A percentile compares a stretch with the other conserved stretches of the same genome.
Conservation (phyloP, 1,140 invertebrate genomes). For the Drosophila lacteicornis region DNA sequence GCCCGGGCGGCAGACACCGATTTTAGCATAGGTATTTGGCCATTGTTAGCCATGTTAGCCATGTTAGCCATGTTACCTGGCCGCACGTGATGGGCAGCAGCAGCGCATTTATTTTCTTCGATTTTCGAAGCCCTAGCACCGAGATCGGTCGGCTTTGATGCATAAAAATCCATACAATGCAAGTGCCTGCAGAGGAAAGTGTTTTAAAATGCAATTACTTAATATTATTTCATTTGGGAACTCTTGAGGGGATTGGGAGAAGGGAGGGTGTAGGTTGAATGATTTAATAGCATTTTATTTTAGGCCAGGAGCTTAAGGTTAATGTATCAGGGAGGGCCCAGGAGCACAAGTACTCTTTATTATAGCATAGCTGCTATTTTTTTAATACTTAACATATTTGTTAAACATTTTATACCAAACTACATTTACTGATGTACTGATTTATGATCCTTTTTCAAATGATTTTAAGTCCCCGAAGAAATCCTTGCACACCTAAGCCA, state of each 20-base stretch:
- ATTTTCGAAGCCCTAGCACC: constrained; percentile 70
- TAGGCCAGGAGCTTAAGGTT: too few relatives aligned
- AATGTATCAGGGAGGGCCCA: too few relatives aligned
- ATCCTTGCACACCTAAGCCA: too few relatives aligned
- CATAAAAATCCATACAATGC: constrained; percentile 30
- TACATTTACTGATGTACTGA: too few relatives aligned
- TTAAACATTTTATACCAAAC: too few relatives aligned
- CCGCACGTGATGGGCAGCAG: constrained; percentile 54
- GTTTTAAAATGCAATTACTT: constrained; percentile 9
- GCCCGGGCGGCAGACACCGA: constrained; percentile 27
- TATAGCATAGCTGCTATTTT: too few relatives aligned
- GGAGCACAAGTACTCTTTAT: too few relatives aligned
- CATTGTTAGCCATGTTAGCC: constrained; percentile 2
- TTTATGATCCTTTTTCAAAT: too few relatives aligned
- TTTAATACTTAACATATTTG: too few relatives aligned
- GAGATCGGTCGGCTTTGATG: constrained; percentile 12
- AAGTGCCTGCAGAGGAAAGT: constrained; percentile 24
- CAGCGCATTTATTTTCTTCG: constrained; percentile 65
- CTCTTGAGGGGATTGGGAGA: not conserved
- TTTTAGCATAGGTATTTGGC: constrained; percentile 27
- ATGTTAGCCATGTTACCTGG: constrained; percentile 5
- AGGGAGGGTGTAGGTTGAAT: too few relatives aligned
- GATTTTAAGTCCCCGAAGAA: too few relatives aligned
- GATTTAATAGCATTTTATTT: not conserved
- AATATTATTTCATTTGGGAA: not conserved